Base-by-base conservation (phyloP, 2,888 invertebrate genomes). In the Lithophane ornitopus region DNA sequence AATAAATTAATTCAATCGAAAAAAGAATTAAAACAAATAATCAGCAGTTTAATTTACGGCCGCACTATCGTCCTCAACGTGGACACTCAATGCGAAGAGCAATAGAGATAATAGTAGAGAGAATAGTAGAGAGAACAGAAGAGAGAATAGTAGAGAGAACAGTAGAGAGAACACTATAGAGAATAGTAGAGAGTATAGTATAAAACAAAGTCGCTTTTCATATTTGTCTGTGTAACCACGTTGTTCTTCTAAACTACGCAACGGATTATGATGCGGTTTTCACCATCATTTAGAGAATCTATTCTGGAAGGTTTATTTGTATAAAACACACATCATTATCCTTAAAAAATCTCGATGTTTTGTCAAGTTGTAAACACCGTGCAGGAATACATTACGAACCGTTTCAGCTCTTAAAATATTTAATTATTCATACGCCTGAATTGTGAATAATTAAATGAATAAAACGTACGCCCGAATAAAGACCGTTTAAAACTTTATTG, bases 401-500 rank as follows among this genome's bases (percentile, higher is more conserved):
- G 7, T 61, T 54, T 59, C 49, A 78, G 56, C 77, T 65, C 58
- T 80, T 65, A 59, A 65, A 80, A 74, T 65, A 66, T 61, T 78
- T 26, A 75, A 67, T 69, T 66, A 82, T 82, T 66, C 52, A 76
- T 61, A 56, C 41, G 52, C 19, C 26, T 44, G 34, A 49, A 81
- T 56, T 22, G 46, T 81, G 75, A 78, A 74, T 78, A 74, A 54
- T 49, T 81, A 16, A 67, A 56, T 81, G 49, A 74, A 79, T 54
- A 61, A 71, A 52, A 81, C 34, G 41, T 67, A 56, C 54, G 28
- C 28, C 66, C 12, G 66, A 34, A 61, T 74, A 41, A 78, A 66
- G 41, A 66, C n/a, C 66, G 34, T 58, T 81, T 79, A 56, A 81
- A 65, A 67, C 52, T 83, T 82, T 67, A 80, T 52, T 68, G 79